Base-by-base conservation (phyloP, 1,140 invertebrate genomes). In the Aphaenogaster rudis region DNA sequence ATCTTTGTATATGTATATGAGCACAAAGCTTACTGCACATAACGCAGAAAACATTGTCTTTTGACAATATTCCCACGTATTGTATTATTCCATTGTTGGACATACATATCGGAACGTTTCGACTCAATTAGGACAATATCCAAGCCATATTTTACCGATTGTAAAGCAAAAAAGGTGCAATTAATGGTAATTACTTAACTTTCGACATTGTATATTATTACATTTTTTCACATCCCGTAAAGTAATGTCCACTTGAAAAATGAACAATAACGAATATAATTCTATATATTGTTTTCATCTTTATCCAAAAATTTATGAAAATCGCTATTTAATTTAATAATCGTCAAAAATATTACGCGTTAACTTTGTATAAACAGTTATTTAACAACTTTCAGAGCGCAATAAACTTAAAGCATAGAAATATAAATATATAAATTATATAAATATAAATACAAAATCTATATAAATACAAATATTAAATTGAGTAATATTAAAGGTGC, bases 401-500 rank as follows among this genome's bases (percentile, higher is more conserved):
- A 17, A 72, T 54, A 72, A 54, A 39, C 17, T 15, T 66, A 66
- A 17, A 39, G 3, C 5, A 54, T 36, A 64, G 9, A 39, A 39
- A 2, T 21, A 17, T 69, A 69, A 69, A 45, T 67, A 74, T 28
- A n/a, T 42, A 74, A 72, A 54, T 28, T 28, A 2, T 21, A 17
- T 69, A 69, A 69, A 52, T n/a, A 6, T 42, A 54, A 39, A 39
- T 72, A 6, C 2, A 36, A 72, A n/a, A 57, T 21, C 9, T n/a
- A 0, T 74, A 28, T 28, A 28, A 28, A 28, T 28, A 28, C 28
- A 28, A n/a, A 21, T 39, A 52, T 39, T 42, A 54, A 42, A 11
- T 36, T 36, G 8, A 74, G 1, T 42, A 57, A 74, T 13, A 42
- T 57, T 74, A 74, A 52, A 85, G 57, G 21, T 52, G 33, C 36